Evolutionary conservation across 2,888 invertebrate species (phyloP), one percentile per base, ranked within the genome.

Genomic region (Mylabris sibirica): DNA sequence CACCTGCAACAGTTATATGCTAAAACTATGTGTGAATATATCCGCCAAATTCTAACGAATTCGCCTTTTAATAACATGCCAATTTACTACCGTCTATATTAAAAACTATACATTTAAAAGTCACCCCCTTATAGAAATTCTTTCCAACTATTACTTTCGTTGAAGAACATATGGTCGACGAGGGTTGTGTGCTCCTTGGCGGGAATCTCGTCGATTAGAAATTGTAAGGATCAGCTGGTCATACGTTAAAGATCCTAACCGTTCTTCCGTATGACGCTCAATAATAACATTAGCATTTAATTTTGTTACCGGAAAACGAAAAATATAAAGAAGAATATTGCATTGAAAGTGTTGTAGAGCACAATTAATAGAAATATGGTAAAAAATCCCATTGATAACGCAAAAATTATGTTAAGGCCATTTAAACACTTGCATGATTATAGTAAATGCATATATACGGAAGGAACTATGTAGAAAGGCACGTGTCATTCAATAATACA

Each of bases 401-500:
- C 66, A 59, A 66, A 65, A 69, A 60, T 64, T 60, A 59, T 69
- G 69, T 66, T 53, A 5, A 60, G 17, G 20, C 20, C n/a, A 30
- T 65, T 68, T 53, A 53, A 49, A 49, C 49, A 49, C n/a, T 49
- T 22, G 22, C 3, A 53, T 20, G 17, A 6, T 20, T 49, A 20
- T 17, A 4, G 20, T 49, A 34, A 49, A 44, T 49, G 60, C 57
- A 34, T 44, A n/a, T n/a, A n/a, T n/a, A n/a, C n/a, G 68, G 66
- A 71, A 63, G 65, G 62, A 69, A 67, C 66, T 67, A 70, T 66
- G 34, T 57, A 59, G 38, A 71, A 69, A 72, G 77, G 77, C 80
- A 77, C 79, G 78, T 79, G 80, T 79, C 78, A 73, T 78, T 78
- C 76, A 73, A 4, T 76, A 77, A 75, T 79, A 76, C 81, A 81